Base-by-base conservation (phyloP, 92 coral and sea anemone genomes). In the Palythoa grandis region DNA sequence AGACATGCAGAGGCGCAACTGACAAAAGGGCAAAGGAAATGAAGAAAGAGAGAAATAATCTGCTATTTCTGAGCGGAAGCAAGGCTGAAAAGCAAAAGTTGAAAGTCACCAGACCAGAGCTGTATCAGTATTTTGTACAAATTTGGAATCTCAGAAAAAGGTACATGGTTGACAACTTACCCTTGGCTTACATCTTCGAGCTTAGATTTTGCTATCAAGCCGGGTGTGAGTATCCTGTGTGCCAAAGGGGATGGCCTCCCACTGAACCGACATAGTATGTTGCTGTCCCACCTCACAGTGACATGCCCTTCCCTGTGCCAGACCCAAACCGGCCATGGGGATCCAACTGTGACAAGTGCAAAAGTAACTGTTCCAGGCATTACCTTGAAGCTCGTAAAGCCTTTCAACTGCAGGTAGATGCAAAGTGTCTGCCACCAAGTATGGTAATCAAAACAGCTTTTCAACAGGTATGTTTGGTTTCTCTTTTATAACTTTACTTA, bases 261-360 rank as follows among this genome's bases (percentile, higher is more conserved):
- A 12, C 52, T 53, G 72, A 43, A 17, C 22, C 72, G 57, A 12
- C 43, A 48, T 89, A 89, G 91, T 89, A 89, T 25, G 80, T 89
- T 76, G 91, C 86, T n/a, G 91, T 88, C 16, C 89, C 92, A 84
- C 85, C 89, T 35, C 19, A 78, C n/a, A 89, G 78, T 70, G 85
- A 60, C 68, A 85, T 89, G 74, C 92, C 86, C 22, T 52, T 89
- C 48, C 92, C 83, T 50, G 86, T 85, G 73, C 92, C 86, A 85
- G 89, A 84, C 82, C 82, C 82, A 54, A 77, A 70, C 78, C 35
- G 60, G 11, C 76, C 76, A 11, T 71, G 76, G 76, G 76, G 76
- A 71, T 40, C 78, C 17, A 24, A 52, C 57, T 73, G 78, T 24
- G 35, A 73, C 8, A 73, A 73, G 78, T 73, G 78, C 60, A 40